Evolutionary conservation across 2,888 invertebrate species (phyloP), one percentile per base, ranked within the genome.

Genomic region (Noctua pronuba): DNA sequence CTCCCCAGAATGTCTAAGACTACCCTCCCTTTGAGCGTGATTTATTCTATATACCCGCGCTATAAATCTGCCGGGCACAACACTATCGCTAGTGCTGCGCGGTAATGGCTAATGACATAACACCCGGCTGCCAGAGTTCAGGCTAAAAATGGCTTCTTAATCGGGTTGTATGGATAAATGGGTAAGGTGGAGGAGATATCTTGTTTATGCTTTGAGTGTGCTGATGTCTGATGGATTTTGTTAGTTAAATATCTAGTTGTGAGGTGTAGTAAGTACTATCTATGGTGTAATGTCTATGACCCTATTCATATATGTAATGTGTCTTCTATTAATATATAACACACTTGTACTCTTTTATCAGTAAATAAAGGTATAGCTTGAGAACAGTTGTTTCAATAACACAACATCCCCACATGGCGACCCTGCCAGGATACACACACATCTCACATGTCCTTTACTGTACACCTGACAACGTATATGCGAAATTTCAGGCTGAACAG

Each of bases 91-190:
- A 90, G 92, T 92, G 90, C 90, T 90, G 89, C 88, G 90, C 93
- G 86, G 91, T 94, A 94, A 93, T 92, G 92, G 90, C 92, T 92
- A 92, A 93, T 93, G 92, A 93, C 92, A 88, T 91, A 91, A 92
- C 92, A 90, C 90, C 87, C 77, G 65, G 74, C 75, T 81, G 84
- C 85, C 86, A 81, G 78, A 75, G 82, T 88, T 88, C 87, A 76
- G 44, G 72, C 80, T 79, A 84, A 88, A 88, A 88, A 88, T 88
- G 83, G 82, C 74, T 83, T 85, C 88, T 88, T 88, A 85, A 88
- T 87, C 85, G 80, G 65, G 69, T 82, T 80, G 62, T 75, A 65
- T 41, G 73, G 55, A 60, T 80, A 49, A 52, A 70, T 35, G 46
- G 67, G 44, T 73, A 58, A 41, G 24, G 46, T 44, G 7, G 8